Base-by-base conservation (phyloP, 1,140 invertebrate genomes). In the Rhopalosiphum padi region DNA sequence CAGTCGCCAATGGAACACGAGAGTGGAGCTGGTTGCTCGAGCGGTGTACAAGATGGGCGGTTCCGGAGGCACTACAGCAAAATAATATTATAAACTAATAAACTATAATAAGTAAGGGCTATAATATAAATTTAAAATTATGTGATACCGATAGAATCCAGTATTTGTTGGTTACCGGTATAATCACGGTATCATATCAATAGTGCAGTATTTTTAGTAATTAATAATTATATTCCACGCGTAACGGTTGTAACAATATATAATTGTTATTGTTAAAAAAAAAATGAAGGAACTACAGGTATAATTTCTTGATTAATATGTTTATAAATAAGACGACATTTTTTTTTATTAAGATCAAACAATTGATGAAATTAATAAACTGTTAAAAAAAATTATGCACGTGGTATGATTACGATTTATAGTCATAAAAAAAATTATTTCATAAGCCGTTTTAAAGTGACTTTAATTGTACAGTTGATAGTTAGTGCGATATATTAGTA, bases 21-120 rank as follows among this genome's bases (percentile, higher is more conserved):
- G 96, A 94, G 97, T 97, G 94, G 96, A 97, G 37, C 97, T 97
- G 0, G 97, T 97, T 6, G 97, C 96, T 94, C 97, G 97, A 21
- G 96, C 97, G 1, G 97, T 97, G 94, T 97, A 97, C 0, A 97
- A 95, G n/a, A 96, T 95, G 0, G 97, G 97, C 5, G 97, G 96
- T 53, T 95, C 95, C 0, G 97, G 97, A 11, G 97, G 97, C 51
- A 97, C 97, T 96, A 94, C 2, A 94, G n/a, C 4, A 2, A 35
- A 41, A 30, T 15, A 77, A 77, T 68, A 68, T 77, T 77, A 18
- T 77, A 18, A 18, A 51, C 15, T 51, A 51, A 51, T 51, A 51
- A 51, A 51, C 48, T 35, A 35, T n/a, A 6, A 41, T 41, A 41
- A 41, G 3, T 41, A 18, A 77, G 60, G 4, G 60, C 60, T 77